Evolutionary conservation across 2,113 vertebrate genomes (phyloP).

Genomic region (Alectura lathami): DNA sequence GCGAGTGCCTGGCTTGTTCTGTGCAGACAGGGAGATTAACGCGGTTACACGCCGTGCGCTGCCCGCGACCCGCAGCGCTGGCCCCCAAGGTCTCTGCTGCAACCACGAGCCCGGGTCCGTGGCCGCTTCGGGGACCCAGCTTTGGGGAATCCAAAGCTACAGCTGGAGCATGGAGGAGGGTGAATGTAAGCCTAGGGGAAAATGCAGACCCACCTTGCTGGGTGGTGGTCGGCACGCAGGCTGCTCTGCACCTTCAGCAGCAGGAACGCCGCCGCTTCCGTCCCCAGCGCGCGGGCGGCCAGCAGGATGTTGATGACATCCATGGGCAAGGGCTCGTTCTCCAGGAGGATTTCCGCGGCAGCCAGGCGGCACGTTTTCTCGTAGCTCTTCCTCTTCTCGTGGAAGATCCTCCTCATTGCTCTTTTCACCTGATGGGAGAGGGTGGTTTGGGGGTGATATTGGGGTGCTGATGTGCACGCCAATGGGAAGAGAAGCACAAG

Average conservation of each 20-base stretch:
- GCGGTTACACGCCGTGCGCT: neutral
- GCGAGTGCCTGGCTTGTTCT: neutral
- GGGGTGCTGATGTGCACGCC: too few relatives aligned
- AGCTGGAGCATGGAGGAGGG: neutral
- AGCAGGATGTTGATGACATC: constrained; percentile 69
- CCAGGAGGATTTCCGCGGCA: constrained; percentile 64
- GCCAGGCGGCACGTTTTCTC: constrained; percentile 48
- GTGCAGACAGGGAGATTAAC: neutral
- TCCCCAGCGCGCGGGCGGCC: constrained; percentile 21
- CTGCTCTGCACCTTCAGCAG: constrained; percentile 62
- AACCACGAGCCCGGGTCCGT: fast-evolving
- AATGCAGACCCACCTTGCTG: constrained; percentile 34
- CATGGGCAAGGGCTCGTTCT: constrained; percentile 19
- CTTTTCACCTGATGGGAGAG: constrained; percentile 43
- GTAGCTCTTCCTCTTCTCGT: constrained; percentile 39
- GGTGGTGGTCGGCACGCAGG: neutral
- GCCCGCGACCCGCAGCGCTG: neutral
- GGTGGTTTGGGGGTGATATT: neutral
- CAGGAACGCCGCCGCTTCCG: constrained; percentile 36
- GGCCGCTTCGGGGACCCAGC: neutral
- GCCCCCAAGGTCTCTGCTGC: neutral
- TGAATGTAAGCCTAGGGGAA: neutral
- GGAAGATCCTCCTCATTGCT: constrained; percentile 69
- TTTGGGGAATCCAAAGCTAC: neutral
- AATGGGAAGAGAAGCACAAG: neutral